Evolutionary conservation across 2,797 vertebrate species (phyloP), one percentile per base, ranked within the genome.

Genomic region (Dallia pectoralis): DNA sequence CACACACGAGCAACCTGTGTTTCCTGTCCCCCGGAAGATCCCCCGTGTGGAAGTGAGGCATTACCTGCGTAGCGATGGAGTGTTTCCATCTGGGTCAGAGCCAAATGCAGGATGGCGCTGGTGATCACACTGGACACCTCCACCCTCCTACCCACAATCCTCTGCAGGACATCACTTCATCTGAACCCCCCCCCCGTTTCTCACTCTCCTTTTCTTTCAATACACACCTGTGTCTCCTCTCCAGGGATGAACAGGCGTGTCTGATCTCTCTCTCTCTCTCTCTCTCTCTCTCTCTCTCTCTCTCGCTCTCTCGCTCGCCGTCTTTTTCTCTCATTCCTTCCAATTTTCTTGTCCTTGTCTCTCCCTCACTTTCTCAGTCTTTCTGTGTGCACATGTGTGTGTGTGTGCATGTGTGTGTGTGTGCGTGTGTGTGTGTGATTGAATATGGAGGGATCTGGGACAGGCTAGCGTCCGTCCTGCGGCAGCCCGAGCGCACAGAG

Each of bases 221-320:
- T 83, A 89, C 83, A 85, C 87, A 86, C 86, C 86, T 87, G 83
- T 88, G 88, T 85, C 87, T 82, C 80, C 84, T 84, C 76, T 5
- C 79, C 19, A 53, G n/a, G 71, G 79, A 89, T 82, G 88, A 80
- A 80, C 75, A 36, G 68, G 78, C 75, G 29, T 48, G 67, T 51
- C 66, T 63, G 25, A 6, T 27, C 73, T 19, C 15, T 48, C 36
- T 30, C 27, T 33, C 53, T 63, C 16, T 61, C 30, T 29, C 56
- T 59, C 18, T 33, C 40, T 29, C 67, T 40, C 27, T 33, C 40
- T 36, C 71, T n/a, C 12, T 67, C 70, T 19, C 6, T 77, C 86
- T 48, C 59, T 74, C 47, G 27, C 73, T 19, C 15, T 69, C 65
- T 40, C 33, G 22, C 51, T 70, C 22, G 32, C 51, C 30, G 36